Evolutionary conservation across 2,888 invertebrate species (phyloP), one percentile per base, ranked within the genome.

Genomic region (Volucella zonaria): DNA sequence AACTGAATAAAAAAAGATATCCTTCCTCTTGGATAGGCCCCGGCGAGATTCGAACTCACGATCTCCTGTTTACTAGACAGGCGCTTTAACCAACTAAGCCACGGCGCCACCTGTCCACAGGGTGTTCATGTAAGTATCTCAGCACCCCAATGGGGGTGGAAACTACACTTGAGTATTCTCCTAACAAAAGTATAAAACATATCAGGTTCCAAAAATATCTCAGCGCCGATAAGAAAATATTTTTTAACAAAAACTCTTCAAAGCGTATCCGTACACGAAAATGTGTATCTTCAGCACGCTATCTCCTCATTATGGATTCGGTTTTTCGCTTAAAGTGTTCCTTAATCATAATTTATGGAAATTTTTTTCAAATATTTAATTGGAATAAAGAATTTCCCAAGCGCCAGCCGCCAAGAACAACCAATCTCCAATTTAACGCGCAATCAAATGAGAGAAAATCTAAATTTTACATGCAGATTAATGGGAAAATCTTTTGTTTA

Each of bases 31-130:
- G 43, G 40, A 38, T 12, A 88, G 89, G 89, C 89, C 87, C 89
- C 89, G 89, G 87, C 89, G 89, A 89, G 89, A 89, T 89, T 89
- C 89, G 89, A 89, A 89, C 89, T 89, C 88, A 89, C 88, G 89
- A 89, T 89, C 89, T 89, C 91, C 91, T 91, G 91, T 91, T 91
- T 91, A 91, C 91, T 91, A 91, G 91, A 91, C 91, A 91, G 91
- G 91, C 91, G 91, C 91, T 91, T 91, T 91, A 91, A 91, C 91
- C 91, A 91, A 91, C 91, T 91, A 91, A 91, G 91, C 91, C 91
- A 91, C 91, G 91, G 91, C 91, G 91, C 91, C 91, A 15, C 8
- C 58, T 78, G 31, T 0, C 0, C 0, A 31, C 0, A 0, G 0
- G 3, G 3, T 18, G 74, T 61, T 62, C 8, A 43, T 62, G 0